A percentile compares a stretch with the other conserved stretches of the same genome.
These are phyloP conservation scores for Aphodius granarius DNA, from an alignment of 2,888 invertebrate genomes.

Conservation along the genomic window DNA sequence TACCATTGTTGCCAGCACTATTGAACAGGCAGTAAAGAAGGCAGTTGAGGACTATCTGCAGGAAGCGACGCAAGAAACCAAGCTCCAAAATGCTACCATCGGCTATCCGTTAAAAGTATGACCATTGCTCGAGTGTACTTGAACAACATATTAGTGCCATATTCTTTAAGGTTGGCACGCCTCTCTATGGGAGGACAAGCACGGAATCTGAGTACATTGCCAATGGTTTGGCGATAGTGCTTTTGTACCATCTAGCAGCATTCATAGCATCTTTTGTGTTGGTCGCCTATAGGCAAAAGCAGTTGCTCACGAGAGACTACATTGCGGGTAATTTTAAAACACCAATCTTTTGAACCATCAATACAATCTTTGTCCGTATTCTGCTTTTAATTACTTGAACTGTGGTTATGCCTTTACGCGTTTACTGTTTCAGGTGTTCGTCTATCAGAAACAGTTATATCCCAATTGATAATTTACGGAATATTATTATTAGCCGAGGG, in stretches of 20 bases:
- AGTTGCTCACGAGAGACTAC: slow-evolving; percentile 27
- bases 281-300: slow-evolving; percentile 22
- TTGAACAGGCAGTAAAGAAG: slow-evolving; percentile 25
- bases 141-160: slow-evolving; percentile 1
- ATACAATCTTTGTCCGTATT: not conserved
- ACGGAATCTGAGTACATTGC: slow-evolving; percentile 30
- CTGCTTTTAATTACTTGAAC: not conserved
- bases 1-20: slow-evolving; percentile 28
- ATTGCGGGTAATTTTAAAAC: slow-evolving; percentile 25
- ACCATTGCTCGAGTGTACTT: not conserved
- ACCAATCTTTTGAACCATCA: not conserved
- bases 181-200: slow-evolving; percentile 25
- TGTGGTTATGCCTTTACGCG: not conserved
- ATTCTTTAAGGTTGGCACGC: slow-evolving; percentile 22
- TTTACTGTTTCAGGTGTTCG: slow-evolving; percentile 26
- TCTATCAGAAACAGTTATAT: slow-evolving; percentile 28
- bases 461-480: slow-evolving; percentile 29
- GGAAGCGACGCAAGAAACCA: slow-evolving; percentile 21
- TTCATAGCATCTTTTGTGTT: slow-evolving; percentile 28
- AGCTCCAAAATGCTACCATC: slow-evolving; percentile 21
- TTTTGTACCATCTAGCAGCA: slow-evolving; percentile 30
- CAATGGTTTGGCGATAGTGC: slow-evolving; percentile 25
- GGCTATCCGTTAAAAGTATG: slow-evolving; percentile 28
- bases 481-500: slow-evolving; percentile 28
- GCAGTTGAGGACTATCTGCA: slow-evolving; percentile 24